Evolutionary conservation across 2,888 invertebrate genomes (phyloP).

Genomic region (Drosophila cognata): DNA sequence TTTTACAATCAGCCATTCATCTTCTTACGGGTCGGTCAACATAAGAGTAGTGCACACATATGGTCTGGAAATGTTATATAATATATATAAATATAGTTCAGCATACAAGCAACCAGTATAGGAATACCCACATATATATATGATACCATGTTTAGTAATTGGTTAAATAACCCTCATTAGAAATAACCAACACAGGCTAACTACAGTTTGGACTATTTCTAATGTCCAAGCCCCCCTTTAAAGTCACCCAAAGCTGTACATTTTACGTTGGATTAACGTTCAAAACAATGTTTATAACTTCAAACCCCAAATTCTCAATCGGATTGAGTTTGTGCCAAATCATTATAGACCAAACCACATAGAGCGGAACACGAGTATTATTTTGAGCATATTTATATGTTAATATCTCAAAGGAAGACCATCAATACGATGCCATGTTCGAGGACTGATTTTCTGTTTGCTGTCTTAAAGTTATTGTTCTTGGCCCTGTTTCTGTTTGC

Average conservation of each 20-base stretch:
- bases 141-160: not conserved
- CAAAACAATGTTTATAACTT: not conserved
- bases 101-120: not conserved
- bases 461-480: constrained; percentile 30
- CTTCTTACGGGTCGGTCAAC: too few species aligned
- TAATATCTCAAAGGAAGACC: not conserved
- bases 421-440: not conserved
- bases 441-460: not conserved
- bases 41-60: too few species aligned
- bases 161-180: not conserved
- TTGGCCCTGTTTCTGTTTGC: constrained; percentile 23
- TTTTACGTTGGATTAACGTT: not conserved
- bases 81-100: not conserved
- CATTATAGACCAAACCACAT: not conserved
- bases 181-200: not conserved
- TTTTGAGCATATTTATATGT: not conserved
- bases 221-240: not conserved
- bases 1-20: too few species aligned
- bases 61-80: too few species aligned
- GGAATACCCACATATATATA: not conserved
- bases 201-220: not conserved
- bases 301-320: not conserved
- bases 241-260: not conserved
- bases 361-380: not conserved
- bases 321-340: not conserved